These are phyloP conservation scores for Musca vetustissima DNA, from an alignment of 1,140 invertebrate species.

Conservation along the genomic window DNA sequence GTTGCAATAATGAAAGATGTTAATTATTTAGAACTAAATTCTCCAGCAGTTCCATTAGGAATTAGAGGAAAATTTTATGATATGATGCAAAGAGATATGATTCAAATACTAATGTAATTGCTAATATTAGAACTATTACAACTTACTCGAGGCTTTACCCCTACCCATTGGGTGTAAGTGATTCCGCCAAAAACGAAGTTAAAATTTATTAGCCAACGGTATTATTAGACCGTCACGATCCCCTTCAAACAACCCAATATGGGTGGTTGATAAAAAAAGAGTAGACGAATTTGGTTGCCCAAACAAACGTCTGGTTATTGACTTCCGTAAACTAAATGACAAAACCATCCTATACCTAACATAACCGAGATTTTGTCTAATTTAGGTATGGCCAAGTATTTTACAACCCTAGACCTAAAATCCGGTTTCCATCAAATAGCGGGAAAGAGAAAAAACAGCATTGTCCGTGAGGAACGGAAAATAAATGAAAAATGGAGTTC, in stretches of 20 bases:
- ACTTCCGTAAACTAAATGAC: no score
- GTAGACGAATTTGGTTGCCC: background rate
- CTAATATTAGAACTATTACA: slow-evolving; percentile 28
- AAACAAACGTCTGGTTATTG: background rate
- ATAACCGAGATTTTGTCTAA: no score
- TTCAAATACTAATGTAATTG: slow-evolving; percentile 29
- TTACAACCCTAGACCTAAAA: no score
- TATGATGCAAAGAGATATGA: no score
- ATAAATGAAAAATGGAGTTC: slow-evolving; percentile 18
- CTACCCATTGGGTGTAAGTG: slow-evolving; percentile 28
- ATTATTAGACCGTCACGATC: slow-evolving; percentile 31
- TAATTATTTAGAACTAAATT: no score
- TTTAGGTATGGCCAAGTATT: no score
- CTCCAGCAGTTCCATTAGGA: no score
- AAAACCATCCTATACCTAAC: no score
- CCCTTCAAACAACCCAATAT: slow-evolving; percentile 36
- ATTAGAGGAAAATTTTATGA: no score
- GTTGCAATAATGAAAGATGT: no score
- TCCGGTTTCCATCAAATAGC: no score
- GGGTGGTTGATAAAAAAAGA: slow-evolving; percentile 29
- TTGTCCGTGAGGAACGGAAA: slow-evolving; percentile 20
- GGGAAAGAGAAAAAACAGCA: background rate
- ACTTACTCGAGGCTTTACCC: slow-evolving; percentile 33
- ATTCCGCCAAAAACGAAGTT: slow-evolving; percentile 33
- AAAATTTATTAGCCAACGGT: slow-evolving; percentile 29